These are phyloP conservation scores for Drosophila heteroneura DNA, from an alignment of 2,888 invertebrate species.

Conservation along the genomic window DNA sequence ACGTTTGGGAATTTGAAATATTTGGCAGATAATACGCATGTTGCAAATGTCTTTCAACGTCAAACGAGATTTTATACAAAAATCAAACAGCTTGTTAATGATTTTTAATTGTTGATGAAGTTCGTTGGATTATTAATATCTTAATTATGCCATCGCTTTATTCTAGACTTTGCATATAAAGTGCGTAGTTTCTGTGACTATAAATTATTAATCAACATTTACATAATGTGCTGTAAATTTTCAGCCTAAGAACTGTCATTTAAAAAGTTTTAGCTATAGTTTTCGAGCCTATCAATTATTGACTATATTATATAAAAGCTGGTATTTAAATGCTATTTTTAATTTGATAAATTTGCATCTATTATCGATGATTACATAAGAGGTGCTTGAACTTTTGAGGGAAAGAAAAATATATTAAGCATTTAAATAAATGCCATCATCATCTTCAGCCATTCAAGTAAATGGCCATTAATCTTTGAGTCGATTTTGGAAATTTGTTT, in stretches of 20 bases:
- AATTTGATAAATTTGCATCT: conserved; percentile 28
- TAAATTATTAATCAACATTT: conserved; percentile 42
- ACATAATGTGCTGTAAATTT: conserved; percentile 45
- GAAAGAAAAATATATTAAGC: neutral
- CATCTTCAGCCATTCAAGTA: conserved; percentile 4
- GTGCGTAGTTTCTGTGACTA: conserved; percentile 11
- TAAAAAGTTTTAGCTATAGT: neutral
- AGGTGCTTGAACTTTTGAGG: conserved; percentile 52
- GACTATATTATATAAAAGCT: conserved; percentile 16
- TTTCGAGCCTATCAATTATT: conserved; percentile 28
- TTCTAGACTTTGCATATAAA: neutral
- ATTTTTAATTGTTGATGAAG: conserved; percentile 9
- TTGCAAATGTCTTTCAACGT: conserved; percentile 35
- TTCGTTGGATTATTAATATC: conserved; percentile 12
- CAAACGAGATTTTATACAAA: conserved; percentile 22
- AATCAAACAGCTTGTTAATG: conserved; percentile 37
- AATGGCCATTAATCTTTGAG: conserved; percentile 38
- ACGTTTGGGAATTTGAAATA: conserved; percentile 22
- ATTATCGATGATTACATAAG: conserved; percentile 22
- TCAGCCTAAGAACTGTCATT: conserved; percentile 34
- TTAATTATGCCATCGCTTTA: conserved; percentile 16
- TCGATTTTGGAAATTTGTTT: conserved; percentile 20
- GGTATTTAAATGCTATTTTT: conserved; percentile 13
- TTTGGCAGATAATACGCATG: conserved; percentile 1
- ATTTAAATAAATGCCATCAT: neutral